phyloP scores from a whole-genome alignment of 2,113 vertebrate genomes.

The Hemiprocne comata region DNA sequence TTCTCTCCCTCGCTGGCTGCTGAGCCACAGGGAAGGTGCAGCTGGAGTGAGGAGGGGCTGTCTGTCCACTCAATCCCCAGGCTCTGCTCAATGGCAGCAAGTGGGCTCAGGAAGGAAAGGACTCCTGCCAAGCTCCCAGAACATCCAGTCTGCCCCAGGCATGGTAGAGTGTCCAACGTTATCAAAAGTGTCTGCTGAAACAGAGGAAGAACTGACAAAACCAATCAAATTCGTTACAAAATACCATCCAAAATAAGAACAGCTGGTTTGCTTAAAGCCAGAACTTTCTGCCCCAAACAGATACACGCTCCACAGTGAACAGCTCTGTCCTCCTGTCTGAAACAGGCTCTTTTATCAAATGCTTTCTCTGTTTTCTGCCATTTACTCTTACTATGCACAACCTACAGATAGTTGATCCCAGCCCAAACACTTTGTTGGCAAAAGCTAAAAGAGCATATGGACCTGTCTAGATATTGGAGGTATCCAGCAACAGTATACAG shows the following conservation, averaged over 20 bases:
- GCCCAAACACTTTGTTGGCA: constrained; percentile 11
- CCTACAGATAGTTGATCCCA: background rate
- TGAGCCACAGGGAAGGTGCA: background rate
- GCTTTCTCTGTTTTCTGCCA: background rate
- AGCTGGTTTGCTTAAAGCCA: background rate
- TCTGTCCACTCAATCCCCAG: background rate
- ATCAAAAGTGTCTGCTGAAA: background rate
- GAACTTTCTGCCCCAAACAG: background rate
- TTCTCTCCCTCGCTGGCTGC: background rate
- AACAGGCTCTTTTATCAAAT: background rate
- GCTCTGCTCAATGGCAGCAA: background rate
- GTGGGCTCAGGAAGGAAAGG: background rate
- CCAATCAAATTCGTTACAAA: background rate
- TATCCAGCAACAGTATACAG: constrained; percentile 19
- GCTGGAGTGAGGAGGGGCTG: background rate
- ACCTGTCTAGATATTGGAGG: constrained; percentile 11
- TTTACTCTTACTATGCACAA: background rate
- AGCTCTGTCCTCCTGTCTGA: background rate
- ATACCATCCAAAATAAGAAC: background rate
- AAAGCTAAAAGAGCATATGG: constrained; percentile 17
- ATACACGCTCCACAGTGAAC: fast-evolving
- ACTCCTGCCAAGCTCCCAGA: background rate
- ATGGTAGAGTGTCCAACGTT: background rate
- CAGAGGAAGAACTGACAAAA: background rate
- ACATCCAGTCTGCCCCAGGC: background rate